A percentile compares a stretch with the other conserved stretches of the same genome.
Evolutionary conservation across 2,113 vertebrate species (phyloP).

Genomic region (Trematocara nigrifrons): DNA sequence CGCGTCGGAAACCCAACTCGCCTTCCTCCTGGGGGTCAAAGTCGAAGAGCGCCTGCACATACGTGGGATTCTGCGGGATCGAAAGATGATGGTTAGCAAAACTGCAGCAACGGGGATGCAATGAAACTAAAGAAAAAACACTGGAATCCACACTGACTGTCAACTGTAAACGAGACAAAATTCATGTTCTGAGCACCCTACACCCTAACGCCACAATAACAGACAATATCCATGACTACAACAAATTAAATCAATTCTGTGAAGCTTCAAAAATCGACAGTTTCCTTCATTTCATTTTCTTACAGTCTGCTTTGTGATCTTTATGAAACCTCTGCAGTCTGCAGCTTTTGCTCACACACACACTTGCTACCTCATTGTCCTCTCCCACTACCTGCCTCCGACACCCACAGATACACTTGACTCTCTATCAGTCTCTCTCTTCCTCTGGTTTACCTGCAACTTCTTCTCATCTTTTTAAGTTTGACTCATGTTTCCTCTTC

Average conservation of each 20-base stretch:
- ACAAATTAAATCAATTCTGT: background rate
- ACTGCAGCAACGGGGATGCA: background rate
- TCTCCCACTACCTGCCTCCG: background rate
- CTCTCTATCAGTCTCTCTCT: background rate
- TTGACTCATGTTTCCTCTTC: background rate
- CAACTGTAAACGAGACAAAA: background rate
- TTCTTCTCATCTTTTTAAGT: background rate
- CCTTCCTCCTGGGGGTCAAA: constrained; percentile 98
- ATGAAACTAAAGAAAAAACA: background rate
- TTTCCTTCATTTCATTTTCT: background rate
- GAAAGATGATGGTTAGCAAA: background rate
- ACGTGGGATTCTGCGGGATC: constrained; percentile 71
- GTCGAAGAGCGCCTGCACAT: constrained; percentile 98
- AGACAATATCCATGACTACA: background rate
- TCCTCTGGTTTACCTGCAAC: background rate
- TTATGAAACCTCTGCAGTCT: background rate
- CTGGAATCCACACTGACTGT: background rate
- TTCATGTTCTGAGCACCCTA: background rate
- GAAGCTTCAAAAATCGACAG: background rate
- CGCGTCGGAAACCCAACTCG: constrained; percentile 94
- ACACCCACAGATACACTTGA: background rate
- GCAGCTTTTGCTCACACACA: background rate
- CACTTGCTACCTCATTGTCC: background rate
- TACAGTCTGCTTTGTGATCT: background rate
- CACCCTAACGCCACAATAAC: background rate